phyloP scores from a whole-genome alignment of 2,113 vertebrate genomes.

The Cyanoramphus novaezelandiae region DNA sequence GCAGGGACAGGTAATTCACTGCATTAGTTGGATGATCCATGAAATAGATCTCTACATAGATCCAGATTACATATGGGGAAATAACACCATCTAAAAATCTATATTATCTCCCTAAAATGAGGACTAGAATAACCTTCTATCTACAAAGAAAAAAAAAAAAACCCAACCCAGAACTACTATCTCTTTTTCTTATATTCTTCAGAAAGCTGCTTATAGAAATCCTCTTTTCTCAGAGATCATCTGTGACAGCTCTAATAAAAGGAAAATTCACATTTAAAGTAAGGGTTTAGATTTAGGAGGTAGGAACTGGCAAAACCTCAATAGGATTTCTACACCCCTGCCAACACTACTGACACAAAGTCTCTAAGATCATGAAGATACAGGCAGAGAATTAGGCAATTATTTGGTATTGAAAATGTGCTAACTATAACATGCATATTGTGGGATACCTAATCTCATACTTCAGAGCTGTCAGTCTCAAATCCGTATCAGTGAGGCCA shows the following conservation, averaged over 20 bases:
- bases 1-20: background rate
- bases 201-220: conserved; percentile 51
- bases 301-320: background rate
- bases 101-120: background rate
- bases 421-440: background rate
- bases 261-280: conserved; percentile 36
- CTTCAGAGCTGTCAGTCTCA: background rate
- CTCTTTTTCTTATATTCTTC: background rate
- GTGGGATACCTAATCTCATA: background rate
- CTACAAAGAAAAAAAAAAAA: background rate
- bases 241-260: conserved; percentile 68
- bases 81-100: background rate
- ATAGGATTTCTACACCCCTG: background rate
- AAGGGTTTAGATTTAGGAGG: background rate
- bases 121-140: background rate
- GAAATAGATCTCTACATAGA: background rate
- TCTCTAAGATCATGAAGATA: background rate
- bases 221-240: conserved; percentile 55
- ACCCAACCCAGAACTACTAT: background rate
- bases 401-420: background rate
- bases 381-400: background rate
- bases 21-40: background rate
- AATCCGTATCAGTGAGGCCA: background rate
- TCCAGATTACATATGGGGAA: background rate
- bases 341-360: background rate